phyloP scores from a whole-genome alignment of 2,888 invertebrate species.

The Scaptomyza flava region DNA sequence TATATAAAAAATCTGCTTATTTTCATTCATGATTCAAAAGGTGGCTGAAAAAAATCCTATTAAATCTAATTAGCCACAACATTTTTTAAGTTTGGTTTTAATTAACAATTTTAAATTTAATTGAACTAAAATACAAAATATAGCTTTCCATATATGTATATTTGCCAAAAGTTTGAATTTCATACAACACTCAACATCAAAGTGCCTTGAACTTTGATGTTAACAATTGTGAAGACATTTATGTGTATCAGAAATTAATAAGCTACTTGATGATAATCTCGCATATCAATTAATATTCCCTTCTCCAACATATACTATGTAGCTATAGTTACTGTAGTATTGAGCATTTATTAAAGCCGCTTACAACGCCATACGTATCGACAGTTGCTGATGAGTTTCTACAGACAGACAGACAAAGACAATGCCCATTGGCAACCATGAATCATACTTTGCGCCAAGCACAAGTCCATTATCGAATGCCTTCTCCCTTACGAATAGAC shows the following conservation, averaged over 20 bases:
- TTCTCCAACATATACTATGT: neutral
- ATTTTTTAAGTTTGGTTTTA: neutral
- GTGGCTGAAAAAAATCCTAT: neutral
- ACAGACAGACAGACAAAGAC: constrained; percentile 2
- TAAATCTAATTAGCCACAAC: neutral
- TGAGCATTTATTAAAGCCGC: constrained; percentile 11
- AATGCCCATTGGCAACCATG: constrained; percentile 13
- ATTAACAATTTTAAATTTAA: neutral
- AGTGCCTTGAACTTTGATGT: neutral
- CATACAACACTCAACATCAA: neutral
- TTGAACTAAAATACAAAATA: neutral
- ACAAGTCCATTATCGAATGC: constrained; percentile 45
- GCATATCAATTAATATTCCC: neutral
- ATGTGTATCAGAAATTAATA: neutral
- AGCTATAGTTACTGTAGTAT: neutral
- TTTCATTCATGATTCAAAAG: constrained; percentile 2
- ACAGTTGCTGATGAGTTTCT: constrained; percentile 11
- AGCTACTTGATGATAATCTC: neutral
- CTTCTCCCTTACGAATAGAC: constrained; percentile 42
- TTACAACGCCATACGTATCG: neutral
- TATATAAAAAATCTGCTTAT: neutral
- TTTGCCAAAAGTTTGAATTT: neutral
- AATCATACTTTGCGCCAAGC: constrained; percentile 15
- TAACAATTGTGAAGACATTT: no score
- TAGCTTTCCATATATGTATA: neutral